Base-by-base conservation (phyloP, 2,797 vertebrate genomes). In the Pipistrellus kuhlii region DNA sequence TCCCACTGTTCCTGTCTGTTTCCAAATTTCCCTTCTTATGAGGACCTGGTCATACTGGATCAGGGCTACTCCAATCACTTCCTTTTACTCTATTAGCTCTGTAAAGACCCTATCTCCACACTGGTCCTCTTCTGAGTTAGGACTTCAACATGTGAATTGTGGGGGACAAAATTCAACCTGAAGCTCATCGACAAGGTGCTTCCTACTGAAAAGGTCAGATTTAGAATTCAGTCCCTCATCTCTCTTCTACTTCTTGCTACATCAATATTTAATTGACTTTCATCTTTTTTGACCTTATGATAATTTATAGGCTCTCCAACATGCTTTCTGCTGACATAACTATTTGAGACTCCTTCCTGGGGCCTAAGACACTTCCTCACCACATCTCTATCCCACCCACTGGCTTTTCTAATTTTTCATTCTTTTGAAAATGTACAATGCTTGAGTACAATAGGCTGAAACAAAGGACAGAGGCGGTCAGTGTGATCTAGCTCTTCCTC, bases 251-350 rank as follows among this genome's bases (percentile, higher is more conserved):
- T 62, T 93, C 46, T 78, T 46, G 27, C 11, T 48, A 5, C 7
- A 81, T 78, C 62, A 55, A 57, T 90, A 84, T 72, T 93, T 90
- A 78, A 78, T 77, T 75, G n/a, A 76, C 73, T 53, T 53, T 48
- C 51, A 76, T 76, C 73, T 68, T 77, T 68, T 94, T 27, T 88
- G 41, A 59, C 7, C 25, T 44, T 73, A 38, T 72, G 46, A 64
- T 88, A 48, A 1, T 83, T 89, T 41, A 44, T 8, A 91, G 41
- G 46, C 38, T 93, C 72, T 84, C 51, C 38, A 69, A 51, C 10
- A 87, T 23, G 32, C 8, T 71, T 86, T 94, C 82, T 80, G 46
- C 77, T 78, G 55, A 20, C 32, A 30, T 38, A 62, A 27, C 30
- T 55, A 55, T 78, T 55, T 78, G 75, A 78, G 51, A 55, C 51